Conservation (phyloP, 2,888 invertebrate genomes). For the Cynaeus angustus region DNA sequence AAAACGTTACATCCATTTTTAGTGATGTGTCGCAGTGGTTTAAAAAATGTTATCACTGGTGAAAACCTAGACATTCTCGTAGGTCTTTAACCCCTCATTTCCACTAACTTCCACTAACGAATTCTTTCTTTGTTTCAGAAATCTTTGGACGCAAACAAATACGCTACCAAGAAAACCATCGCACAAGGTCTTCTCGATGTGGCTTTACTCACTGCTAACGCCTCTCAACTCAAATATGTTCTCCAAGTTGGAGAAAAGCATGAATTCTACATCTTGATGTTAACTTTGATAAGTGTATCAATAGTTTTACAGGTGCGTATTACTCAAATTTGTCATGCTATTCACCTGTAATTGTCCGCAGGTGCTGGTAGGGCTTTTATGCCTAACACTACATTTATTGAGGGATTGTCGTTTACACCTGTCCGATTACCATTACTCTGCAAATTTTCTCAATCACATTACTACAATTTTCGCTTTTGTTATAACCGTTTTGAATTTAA, state of each 20-base stretch:
- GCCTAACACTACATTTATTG: conserved; percentile 82
- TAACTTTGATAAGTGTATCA: conserved; percentile 86
- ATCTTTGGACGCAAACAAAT: conserved; percentile 87
- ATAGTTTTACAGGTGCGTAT: conserved; percentile 86
- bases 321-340: neutral
- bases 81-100: conserved; percentile 1
- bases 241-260: conserved; percentile 89
- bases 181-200: conserved; percentile 94
- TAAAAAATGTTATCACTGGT: conserved; percentile 51
- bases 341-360: conserved; percentile 64
- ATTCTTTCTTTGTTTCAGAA: conserved; percentile 74
- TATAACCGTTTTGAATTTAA: conserved; percentile 83
- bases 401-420: conserved; percentile 85
- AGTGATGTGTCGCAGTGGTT: conserved; percentile 34
- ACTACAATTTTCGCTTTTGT: conserved; percentile 82
- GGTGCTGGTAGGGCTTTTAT: conserved; percentile 84
- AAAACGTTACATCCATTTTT: neutral
- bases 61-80: conserved; percentile 54
- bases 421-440: conserved; percentile 80
- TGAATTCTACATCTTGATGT: conserved; percentile 88
- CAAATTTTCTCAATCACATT: conserved; percentile 81
- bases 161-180: conserved; percentile 94
- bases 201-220: conserved; percentile 90
- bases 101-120: neutral
- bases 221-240: conserved; percentile 90